phyloP scores from a whole-genome alignment of 1,140 invertebrate genomes.

The Scaptodrosophila lebanonensis region DNA sequence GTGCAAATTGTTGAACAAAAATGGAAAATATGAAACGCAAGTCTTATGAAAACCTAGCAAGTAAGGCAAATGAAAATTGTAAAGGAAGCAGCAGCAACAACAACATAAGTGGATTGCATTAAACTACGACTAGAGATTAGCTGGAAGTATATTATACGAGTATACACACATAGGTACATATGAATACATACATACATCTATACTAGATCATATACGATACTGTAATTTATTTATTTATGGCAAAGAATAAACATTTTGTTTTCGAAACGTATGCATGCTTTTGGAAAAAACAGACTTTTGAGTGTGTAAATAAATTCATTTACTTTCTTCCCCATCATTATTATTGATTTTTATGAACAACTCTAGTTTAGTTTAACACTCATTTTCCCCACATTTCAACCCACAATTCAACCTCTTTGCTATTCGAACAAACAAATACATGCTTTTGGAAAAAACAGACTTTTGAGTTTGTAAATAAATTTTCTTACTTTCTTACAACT shows the following conservation, averaged over 20 bases:
- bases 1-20: conserved; percentile 61
- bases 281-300: background rate
- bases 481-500: background rate
- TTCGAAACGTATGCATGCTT: conserved; percentile 5
- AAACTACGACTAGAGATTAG: too few relatives aligned
- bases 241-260: background rate
- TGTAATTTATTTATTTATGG: conserved; percentile 51
- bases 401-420: conserved; percentile 32
- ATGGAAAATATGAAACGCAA: conserved; percentile 64
- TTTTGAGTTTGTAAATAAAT: conserved; percentile 6
- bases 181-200: conserved; percentile 7
- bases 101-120: conserved; percentile 6
- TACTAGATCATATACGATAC: conserved; percentile 14
- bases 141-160: conserved; percentile 1
- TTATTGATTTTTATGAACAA: conserved; percentile 3
- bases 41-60: conserved; percentile 71
- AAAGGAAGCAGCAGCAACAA: conserved; percentile 47
- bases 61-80: conserved; percentile 66
- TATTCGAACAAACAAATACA: conserved; percentile 18
- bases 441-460: conserved; percentile 3
- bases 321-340: too few relatives aligned
- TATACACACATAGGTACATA: conserved; percentile 24
- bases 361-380: too few relatives aligned
- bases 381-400: too few relatives aligned
- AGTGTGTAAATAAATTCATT: conserved; percentile 11